Conservation (phyloP, 2,888 invertebrate species). For the Cosmopolites sordidus region DNA sequence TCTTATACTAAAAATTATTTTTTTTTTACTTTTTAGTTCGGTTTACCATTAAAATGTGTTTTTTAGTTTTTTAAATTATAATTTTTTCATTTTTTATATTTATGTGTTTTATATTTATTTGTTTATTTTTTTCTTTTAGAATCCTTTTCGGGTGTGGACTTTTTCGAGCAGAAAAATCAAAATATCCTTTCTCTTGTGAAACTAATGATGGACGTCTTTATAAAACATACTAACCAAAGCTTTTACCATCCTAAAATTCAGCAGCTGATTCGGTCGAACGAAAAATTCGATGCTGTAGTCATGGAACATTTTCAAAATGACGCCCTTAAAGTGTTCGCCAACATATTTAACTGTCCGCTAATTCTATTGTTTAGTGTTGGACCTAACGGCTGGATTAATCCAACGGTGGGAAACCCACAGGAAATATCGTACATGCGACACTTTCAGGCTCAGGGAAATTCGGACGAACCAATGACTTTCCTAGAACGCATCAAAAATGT, state of each 20-base stretch:
- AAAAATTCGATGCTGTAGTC: conserved; percentile 47
- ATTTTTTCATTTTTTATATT: too few relatives aligned
- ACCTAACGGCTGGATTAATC: conserved; percentile 48
- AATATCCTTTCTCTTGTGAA: neutral
- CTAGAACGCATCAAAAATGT: conserved; percentile 54
- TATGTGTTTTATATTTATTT: too few relatives aligned
- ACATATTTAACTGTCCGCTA: conserved; percentile 43
- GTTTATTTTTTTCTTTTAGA: too few relatives aligned
- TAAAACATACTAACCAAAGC: conserved; percentile 21
- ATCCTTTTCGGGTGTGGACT: too few relatives aligned
- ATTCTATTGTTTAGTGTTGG: conserved; percentile 48
- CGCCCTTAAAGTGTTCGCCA: conserved; percentile 46
- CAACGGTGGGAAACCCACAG: conserved; percentile 49
- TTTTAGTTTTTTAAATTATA: too few relatives aligned
- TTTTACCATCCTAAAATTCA: conserved; percentile 36
- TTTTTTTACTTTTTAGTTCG: too few relatives aligned
- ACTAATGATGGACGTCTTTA: conserved; percentile 1
- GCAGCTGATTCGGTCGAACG: conserved; percentile 37
- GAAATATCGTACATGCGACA: conserved; percentile 53
- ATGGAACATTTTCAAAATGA: conserved; percentile 52
- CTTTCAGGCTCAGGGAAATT: conserved; percentile 41
- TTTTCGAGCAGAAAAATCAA: neutral
- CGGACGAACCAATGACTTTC: conserved; percentile 51
- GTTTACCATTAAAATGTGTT: too few relatives aligned
- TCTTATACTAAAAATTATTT: too few relatives aligned